A percentile compares a stretch with the other conserved stretches of the same genome.
These are phyloP conservation scores for Copidosoma floridanum DNA, from an alignment of 1,140 invertebrate species.

Conservation along the genomic window DNA sequence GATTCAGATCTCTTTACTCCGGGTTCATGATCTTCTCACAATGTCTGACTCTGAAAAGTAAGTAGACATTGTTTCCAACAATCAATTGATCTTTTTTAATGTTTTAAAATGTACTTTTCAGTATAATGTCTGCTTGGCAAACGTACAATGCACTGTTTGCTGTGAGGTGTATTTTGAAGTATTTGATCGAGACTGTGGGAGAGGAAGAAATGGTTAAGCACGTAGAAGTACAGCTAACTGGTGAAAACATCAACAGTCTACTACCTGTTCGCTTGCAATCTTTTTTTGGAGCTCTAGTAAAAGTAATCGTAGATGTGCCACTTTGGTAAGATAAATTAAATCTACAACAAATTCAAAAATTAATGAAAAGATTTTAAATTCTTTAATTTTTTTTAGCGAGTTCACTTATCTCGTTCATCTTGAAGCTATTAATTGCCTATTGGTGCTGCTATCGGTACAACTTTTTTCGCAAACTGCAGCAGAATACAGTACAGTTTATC, in stretches of 20 bases:
- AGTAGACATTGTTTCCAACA: constrained; percentile 43
- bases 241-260: constrained; percentile 32
- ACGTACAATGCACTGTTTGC: constrained; percentile 92
- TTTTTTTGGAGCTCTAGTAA: constrained; percentile 69
- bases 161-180: constrained; percentile 84
- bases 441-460: constrained; percentile 85
- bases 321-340: constrained; percentile 63
- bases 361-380: too few species aligned
- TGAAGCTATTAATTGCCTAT: constrained; percentile 83
- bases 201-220: constrained; percentile 75
- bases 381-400: constrained; percentile 62
- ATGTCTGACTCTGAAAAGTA: constrained; percentile 85
- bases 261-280: constrained; percentile 55
- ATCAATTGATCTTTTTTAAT: constrained; percentile 16
- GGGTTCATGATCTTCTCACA: constrained; percentile 76
- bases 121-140: constrained; percentile 91
- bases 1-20: constrained; percentile 77
- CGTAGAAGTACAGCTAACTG: constrained; percentile 61
- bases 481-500: constrained; percentile 61
- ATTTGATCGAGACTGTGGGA: constrained; percentile 77
- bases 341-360: constrained; percentile 1
- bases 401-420: constrained; percentile 85
- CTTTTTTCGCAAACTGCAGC: constrained; percentile 73
- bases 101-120: constrained; percentile 55
- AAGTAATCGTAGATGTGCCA: constrained; percentile 76